These are phyloP conservation scores for Bubo scandiacus DNA, from an alignment of 2,113 vertebrate species.

Conservation along the genomic window DNA sequence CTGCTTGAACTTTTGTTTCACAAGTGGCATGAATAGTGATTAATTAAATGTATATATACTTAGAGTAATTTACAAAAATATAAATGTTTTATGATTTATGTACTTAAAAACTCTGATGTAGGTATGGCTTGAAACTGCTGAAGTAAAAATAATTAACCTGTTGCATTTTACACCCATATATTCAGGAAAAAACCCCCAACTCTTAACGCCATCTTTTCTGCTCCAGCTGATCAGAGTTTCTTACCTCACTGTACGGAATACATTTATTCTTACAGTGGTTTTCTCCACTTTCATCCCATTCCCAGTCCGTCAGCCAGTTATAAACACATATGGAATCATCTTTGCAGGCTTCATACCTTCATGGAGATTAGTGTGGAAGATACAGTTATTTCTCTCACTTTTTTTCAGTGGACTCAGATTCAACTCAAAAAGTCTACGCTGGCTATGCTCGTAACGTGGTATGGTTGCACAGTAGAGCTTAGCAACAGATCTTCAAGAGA, in stretches of 20 bases:
- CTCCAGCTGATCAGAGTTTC: neutral
- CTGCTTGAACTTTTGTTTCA: neutral
- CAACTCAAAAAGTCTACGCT: neutral
- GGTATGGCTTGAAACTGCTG: neutral
- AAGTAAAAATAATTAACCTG: neutral
- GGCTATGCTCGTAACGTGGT: neutral
- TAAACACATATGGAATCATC: conserved; percentile 61
- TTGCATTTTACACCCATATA: neutral
- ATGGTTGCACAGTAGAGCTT: neutral
- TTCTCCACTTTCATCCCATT: conserved; percentile 49
- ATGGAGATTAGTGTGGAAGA: neutral
- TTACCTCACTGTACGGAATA: conserved; percentile 67
- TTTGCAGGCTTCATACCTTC: conserved; percentile 75
- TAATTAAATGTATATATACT: neutral
- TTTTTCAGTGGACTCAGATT: neutral
- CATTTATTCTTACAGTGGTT: conserved; percentile 70
- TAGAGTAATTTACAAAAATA: neutral
- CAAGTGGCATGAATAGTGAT: neutral
- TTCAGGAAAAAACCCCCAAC: neutral
- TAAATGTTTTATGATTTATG: neutral
- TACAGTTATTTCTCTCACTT: neutral
- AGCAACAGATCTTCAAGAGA: neutral
- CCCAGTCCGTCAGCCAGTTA: conserved; percentile 73
- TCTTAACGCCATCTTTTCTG: neutral
- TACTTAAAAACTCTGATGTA: neutral